Evolutionary conservation across 2,888 invertebrate species (phyloP).

Genomic region (Watsonalla cultraria): DNA sequence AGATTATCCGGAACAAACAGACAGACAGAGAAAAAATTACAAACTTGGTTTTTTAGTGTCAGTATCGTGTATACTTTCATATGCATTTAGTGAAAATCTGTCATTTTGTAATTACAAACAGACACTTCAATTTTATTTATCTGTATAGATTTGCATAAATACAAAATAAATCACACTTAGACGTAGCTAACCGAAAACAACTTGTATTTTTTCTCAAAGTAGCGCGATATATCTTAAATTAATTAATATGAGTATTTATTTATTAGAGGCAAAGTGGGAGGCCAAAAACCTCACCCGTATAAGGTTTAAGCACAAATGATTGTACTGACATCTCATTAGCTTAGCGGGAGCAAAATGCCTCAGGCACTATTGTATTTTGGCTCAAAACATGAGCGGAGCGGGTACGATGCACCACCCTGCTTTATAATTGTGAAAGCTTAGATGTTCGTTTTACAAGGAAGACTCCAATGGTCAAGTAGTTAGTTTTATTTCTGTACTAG

Average conservation of each 20-base stretch:
- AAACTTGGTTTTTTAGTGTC: no score
- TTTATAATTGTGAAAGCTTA: no score
- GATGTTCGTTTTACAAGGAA: no score
- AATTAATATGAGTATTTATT: conserved; percentile 60
- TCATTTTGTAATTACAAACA: no score
- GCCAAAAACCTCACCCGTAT: conserved; percentile 70
- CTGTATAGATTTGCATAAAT: no score
- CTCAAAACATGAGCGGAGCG: conserved; percentile 20
- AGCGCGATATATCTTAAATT: conserved; percentile 29
- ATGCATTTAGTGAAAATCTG: no score
- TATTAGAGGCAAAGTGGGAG: conserved; percentile 56
- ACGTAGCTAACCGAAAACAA: background rate
- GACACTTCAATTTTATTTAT: no score
- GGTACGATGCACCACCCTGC: background rate
- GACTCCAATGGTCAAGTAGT: no score
- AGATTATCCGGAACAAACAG: no score
- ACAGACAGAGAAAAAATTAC: no score
- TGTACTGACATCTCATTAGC: conserved; percentile 79
- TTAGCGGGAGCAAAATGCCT: conserved; percentile 69
- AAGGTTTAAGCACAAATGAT: conserved; percentile 76
- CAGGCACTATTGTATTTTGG: conserved; percentile 46
- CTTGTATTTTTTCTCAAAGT: background rate
- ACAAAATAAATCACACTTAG: background rate
- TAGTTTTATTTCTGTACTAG: no score
- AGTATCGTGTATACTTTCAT: no score